phyloP scores from a whole-genome alignment of 2,113 vertebrate genomes.

The Oreocharis arfaki region DNA sequence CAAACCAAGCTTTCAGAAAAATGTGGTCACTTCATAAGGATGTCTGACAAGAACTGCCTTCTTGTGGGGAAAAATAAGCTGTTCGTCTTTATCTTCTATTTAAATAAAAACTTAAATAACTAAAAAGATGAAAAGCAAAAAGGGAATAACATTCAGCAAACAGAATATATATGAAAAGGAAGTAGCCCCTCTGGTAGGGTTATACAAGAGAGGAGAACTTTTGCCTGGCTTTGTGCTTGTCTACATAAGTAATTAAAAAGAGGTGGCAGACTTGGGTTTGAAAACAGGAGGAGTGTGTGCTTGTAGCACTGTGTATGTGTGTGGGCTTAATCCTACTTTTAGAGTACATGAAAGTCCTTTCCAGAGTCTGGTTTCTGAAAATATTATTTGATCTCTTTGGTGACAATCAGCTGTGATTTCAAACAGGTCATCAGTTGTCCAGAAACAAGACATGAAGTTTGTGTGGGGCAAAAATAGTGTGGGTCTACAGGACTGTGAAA shows the following conservation, averaged over 20 bases:
- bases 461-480: neutral
- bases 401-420: neutral
- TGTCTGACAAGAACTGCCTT: neutral
- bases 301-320: neutral
- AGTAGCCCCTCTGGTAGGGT: neutral
- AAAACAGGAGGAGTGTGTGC: neutral
- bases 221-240: neutral
- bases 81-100: neutral
- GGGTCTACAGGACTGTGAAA: neutral
- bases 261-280: neutral
- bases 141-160: neutral
- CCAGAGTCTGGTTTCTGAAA: neutral
- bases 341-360: neutral
- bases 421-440: neutral
- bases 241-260: neutral
- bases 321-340: neutral
- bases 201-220: neutral
- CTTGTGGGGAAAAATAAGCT: neutral
- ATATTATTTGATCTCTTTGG: rapidly evolving
- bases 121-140: neutral
- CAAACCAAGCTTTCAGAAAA: neutral
- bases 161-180: neutral
- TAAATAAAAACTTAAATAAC: neutral
- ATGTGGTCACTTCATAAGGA: neutral
- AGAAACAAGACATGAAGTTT: neutral